Percentiles rank a stretch among this genome's conserved stretches.
These are phyloP conservation scores for Panagrolaimus sp. DNA, from an alignment of 1,140 invertebrate genomes.

Conservation along the genomic window DNA sequence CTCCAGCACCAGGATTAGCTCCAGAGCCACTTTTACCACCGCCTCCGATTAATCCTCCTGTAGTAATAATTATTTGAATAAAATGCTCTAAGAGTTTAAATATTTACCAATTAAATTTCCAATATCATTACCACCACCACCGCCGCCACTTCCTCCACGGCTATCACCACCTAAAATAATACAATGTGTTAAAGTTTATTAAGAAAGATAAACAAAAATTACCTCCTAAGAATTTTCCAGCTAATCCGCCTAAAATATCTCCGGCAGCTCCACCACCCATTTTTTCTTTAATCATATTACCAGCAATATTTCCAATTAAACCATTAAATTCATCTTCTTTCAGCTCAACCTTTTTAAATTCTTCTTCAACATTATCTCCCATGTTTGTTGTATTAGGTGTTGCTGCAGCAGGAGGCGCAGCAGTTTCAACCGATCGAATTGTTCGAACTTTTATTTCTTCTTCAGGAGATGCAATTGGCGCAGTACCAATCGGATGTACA, in stretches of 20 bases:
- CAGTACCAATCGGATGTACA: not conserved
- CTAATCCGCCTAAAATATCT: conserved; percentile 30
- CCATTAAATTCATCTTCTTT: conserved; percentile 53
- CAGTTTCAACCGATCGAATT: not conserved
- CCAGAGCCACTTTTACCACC: not conserved
- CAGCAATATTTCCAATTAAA: conserved; percentile 55
- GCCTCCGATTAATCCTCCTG: not conserved
- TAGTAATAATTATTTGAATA: not conserved
- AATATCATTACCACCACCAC: conserved; percentile 34
- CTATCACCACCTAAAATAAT: conserved; percentile 18
- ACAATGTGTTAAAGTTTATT: not conserved
- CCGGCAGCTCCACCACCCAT: conserved; percentile 39
- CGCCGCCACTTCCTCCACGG: conserved; percentile 27
- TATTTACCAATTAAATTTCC: conserved; percentile 40
- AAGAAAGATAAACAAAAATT: not conserved
- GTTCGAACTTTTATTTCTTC: not conserved
- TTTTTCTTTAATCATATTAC: conserved; percentile 48
- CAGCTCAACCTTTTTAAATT: conserved; percentile 43
- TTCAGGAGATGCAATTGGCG: not conserved
- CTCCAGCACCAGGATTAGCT: not conserved
- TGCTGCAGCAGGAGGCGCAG: too few species aligned
- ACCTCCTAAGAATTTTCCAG: conserved; percentile 26
- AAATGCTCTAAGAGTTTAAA: not conserved
- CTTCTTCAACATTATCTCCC: conserved; percentile 3
- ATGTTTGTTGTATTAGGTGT: not conserved